phyloP scores from a whole-genome alignment of 2,113 vertebrate genomes.

The Sciurus niger region DNA sequence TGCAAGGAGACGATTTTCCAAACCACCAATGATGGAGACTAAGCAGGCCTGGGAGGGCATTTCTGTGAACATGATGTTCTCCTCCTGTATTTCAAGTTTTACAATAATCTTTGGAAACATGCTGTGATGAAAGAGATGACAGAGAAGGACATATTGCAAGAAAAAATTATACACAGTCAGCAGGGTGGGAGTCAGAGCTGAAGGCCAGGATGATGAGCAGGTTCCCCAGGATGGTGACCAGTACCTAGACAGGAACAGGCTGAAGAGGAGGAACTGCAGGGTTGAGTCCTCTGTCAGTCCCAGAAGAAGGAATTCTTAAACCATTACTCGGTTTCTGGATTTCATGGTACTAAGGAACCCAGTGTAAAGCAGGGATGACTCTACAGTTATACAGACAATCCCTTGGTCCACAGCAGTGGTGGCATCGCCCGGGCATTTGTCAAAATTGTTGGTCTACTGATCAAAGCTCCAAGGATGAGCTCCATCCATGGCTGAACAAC shows the following conservation, averaged over 20 bases:
- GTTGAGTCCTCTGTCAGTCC: neutral
- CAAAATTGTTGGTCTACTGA: too few species aligned
- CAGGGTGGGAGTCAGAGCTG: neutral
- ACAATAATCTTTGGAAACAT: neutral
- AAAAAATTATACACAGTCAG: neutral
- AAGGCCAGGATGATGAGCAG: neutral
- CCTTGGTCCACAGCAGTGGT: neutral
- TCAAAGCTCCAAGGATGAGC: too few species aligned
- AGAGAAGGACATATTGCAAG: neutral
- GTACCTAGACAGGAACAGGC: neutral
- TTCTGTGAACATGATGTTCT: neutral
- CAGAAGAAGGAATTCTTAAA: neutral
- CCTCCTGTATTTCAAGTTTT: neutral
- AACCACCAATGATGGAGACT: neutral
- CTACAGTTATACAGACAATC: neutral
- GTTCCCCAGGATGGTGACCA: neutral
- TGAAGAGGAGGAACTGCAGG: neutral
- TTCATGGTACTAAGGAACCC: neutral
- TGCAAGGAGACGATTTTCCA: neutral
- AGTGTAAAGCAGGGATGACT: neutral
- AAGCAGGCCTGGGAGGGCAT: neutral
- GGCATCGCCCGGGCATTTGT: neutral
- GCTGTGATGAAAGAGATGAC: neutral
- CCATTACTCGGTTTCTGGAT: neutral
- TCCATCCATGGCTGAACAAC: too few species aligned